Evolutionary conservation across 2,888 invertebrate species (phyloP).

Genomic region (Phania funesta): DNA sequence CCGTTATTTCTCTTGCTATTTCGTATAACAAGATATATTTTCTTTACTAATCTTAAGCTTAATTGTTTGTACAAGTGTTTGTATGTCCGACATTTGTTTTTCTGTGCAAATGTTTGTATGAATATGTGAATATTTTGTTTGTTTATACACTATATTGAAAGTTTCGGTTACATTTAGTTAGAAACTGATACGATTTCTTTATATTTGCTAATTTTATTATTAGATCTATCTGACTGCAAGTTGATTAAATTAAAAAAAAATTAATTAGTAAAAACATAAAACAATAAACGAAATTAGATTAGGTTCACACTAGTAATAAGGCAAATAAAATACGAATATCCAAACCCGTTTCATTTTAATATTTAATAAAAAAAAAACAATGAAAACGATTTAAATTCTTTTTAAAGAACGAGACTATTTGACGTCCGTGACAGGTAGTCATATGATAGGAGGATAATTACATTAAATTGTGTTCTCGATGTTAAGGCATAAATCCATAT

Average conservation of each 20-base stretch:
- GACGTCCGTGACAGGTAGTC: too few species aligned
- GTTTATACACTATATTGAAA: not conserved
- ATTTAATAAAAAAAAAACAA: not conserved
- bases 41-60: conserved; percentile 30
- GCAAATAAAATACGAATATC: not conserved
- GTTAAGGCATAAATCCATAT: too few species aligned
- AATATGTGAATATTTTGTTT: conserved; percentile 18
- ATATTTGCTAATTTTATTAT: conserved; percentile 55
- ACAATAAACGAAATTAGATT: conserved; percentile 60
- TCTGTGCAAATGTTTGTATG: conserved; percentile 5
- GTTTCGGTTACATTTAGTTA: conserved; percentile 52
- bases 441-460: too few species aligned
- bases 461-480: too few species aligned
- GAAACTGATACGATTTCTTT: conserved; percentile 60
- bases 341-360: not conserved
- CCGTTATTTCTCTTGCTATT: conserved; percentile 56
- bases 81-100: not conserved
- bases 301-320: conserved; percentile 5
- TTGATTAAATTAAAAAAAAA: conserved; percentile 27
- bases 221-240: conserved; percentile 59
- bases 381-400: too few species aligned
- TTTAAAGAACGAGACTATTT: too few species aligned
- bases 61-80: not conserved
- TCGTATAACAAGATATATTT: conserved; percentile 64
- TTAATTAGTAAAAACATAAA: conserved; percentile 12